These are phyloP conservation scores for Tetropium fuscum DNA, from an alignment of 2,888 invertebrate species.

Conservation along the genomic window DNA sequence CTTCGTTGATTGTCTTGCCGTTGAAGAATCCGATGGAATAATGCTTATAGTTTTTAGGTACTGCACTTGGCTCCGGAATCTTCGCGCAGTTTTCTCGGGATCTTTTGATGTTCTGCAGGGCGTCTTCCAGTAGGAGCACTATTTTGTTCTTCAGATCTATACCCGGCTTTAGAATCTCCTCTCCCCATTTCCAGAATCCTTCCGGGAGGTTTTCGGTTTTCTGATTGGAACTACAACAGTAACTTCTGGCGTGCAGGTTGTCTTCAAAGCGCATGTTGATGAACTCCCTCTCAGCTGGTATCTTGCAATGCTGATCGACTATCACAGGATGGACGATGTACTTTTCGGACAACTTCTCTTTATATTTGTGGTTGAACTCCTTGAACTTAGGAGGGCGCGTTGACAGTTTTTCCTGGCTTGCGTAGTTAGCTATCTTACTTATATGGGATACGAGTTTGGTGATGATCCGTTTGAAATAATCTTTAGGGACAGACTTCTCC, in stretches of 20 bases:
- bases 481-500: constrained; percentile 60
- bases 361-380: constrained; percentile 11
- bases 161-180: constrained; percentile 59
- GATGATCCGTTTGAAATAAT: constrained; percentile 62
- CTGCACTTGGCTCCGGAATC: constrained; percentile 24
- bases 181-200: constrained; percentile 59
- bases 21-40: too few species aligned
- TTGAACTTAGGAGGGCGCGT: background rate
- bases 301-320: constrained; percentile 12
- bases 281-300: constrained; percentile 36
- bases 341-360: background rate
- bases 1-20: constrained; percentile 30
- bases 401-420: constrained; percentile 5
- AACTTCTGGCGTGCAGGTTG: background rate
- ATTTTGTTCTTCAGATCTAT: constrained; percentile 60
- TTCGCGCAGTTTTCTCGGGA: constrained; percentile 36
- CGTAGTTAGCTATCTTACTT: constrained; percentile 28
- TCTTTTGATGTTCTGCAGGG: constrained; percentile 45
- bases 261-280: constrained; percentile 18
- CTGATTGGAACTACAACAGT: background rate
- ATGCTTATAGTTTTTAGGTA: constrained; percentile 25
- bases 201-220: constrained; percentile 21
- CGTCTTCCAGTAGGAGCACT: constrained; percentile 53
- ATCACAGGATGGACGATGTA: constrained; percentile 35
- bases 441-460: constrained; percentile 56